phyloP scores from a whole-genome alignment of 2,888 invertebrate species.

The Icerya purchasi region DNA sequence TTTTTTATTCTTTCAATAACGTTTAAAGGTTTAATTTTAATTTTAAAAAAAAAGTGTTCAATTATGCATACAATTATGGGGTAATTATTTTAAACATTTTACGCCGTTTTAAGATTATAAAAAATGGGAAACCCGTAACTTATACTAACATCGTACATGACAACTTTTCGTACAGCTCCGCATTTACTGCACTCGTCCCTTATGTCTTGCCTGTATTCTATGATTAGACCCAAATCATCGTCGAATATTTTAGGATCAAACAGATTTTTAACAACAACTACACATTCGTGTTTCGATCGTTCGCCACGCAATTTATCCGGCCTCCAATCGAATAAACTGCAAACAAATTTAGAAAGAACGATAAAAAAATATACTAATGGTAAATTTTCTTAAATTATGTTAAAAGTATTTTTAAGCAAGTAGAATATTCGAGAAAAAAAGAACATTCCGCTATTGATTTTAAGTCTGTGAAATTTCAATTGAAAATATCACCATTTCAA shows the following conservation, averaged over 20 bases:
- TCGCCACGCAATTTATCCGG: conserved; percentile 78
- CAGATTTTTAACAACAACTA: conserved; percentile 81
- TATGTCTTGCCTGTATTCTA: conserved; percentile 79
- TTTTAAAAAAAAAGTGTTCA: not conserved
- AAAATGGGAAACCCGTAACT: too few species aligned
- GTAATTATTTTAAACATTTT: too few species aligned
- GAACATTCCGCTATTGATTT: too few species aligned
- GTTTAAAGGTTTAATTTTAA: not conserved
- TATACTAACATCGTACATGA: conserved; percentile 61
- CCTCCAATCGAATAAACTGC: conserved; percentile 79
- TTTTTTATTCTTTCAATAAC: not conserved
- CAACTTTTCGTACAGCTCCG: conserved; percentile 77
- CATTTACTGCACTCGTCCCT: conserved; percentile 73
- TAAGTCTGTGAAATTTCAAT: too few species aligned
- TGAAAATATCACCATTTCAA: too few species aligned
- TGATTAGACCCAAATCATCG: conserved; percentile 62
- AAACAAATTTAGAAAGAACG: conserved; percentile 15
- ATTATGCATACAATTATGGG: not conserved
- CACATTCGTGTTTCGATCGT: conserved; percentile 65
- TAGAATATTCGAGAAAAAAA: too few species aligned
- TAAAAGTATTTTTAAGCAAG: too few species aligned
- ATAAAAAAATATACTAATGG: too few species aligned
- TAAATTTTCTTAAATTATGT: too few species aligned
- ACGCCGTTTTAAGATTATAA: too few species aligned
- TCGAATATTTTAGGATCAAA: conserved; percentile 79